These are phyloP conservation scores for Gryllus bimaculatus DNA, from an alignment of 1,140 invertebrate genomes.

Conservation along the genomic window DNA sequence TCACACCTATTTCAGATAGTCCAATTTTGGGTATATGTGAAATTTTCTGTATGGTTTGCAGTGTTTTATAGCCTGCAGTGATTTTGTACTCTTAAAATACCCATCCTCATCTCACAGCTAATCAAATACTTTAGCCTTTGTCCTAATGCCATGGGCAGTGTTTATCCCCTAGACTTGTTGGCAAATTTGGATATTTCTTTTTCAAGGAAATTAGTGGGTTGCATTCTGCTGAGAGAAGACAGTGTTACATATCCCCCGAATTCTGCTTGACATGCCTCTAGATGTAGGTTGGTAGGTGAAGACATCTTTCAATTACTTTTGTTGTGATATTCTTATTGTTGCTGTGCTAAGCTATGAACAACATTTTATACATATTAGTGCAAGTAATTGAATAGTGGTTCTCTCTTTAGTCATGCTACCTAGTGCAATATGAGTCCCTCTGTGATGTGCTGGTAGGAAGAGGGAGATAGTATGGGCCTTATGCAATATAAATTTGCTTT, in stretches of 20 bases:
- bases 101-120: constrained; percentile 6
- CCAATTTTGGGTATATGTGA: constrained; percentile 22
- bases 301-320: not conserved
- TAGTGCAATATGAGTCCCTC: constrained; percentile 20
- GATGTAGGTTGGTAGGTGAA: not conserved
- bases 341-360: not conserved
- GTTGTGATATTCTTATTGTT: constrained; percentile 1
- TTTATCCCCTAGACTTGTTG: constrained; percentile 16
- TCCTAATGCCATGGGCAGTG: constrained; percentile 14
- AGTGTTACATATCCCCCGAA: not conserved
- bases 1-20: constrained; percentile 20
- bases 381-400: constrained; percentile 13
- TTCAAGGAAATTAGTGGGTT: not conserved
- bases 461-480: constrained; percentile 19
- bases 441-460: not conserved
- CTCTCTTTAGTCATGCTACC: constrained; percentile 19
- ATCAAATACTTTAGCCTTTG: constrained; percentile 2
- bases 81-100: constrained; percentile 19
- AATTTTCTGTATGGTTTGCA: constrained; percentile 23
- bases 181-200: constrained; percentile 9
- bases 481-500: constrained; percentile 21
- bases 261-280: constrained; percentile 3
- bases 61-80: constrained; percentile 21
- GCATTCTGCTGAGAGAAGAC: not conserved
- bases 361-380: constrained; percentile 10